These are phyloP conservation scores for Stichopus chloronotus DNA, from an alignment of 35 echinoderm and acorn worm species.

Conservation along the genomic window DNA sequence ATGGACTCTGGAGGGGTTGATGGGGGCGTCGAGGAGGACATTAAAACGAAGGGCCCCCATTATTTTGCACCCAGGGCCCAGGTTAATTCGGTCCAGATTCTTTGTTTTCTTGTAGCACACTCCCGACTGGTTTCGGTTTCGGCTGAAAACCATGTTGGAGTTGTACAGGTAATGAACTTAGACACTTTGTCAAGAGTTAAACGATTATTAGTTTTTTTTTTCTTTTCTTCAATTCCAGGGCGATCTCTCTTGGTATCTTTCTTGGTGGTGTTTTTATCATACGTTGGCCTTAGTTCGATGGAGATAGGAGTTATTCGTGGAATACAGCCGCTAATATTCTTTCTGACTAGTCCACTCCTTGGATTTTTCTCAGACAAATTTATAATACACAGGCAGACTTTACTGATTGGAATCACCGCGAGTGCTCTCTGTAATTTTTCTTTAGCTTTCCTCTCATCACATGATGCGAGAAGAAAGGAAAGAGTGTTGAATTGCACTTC, in stretches of 20 bases:
- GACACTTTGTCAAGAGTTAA: neutral
- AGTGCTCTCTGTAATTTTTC: neutral
- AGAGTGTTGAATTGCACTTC: no score
- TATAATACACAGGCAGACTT: neutral
- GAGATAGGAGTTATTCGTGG: constrained; percentile 22
- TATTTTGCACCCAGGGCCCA: no score
- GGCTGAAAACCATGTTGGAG: no score
- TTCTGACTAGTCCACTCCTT: neutral
- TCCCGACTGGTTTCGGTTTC: no score
- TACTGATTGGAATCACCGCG: neutral
- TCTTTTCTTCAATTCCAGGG: neutral
- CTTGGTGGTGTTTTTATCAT: neutral
- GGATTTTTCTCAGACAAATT: constrained; percentile 9
- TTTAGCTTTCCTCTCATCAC: neutral
- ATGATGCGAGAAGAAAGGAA: neutral
- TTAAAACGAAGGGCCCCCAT: no score
- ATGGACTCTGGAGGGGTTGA: no score
- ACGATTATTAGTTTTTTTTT: neutral
- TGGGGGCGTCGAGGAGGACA: no score
- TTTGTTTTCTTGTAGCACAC: no score
- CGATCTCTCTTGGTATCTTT: constrained; percentile 6
- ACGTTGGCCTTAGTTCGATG: neutral
- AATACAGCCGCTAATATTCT: neutral
- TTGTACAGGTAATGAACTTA: neutral
- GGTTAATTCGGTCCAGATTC: no score